Conservation (phyloP, 2,797 vertebrate genomes). For the Urosaurus nigricauda region DNA sequence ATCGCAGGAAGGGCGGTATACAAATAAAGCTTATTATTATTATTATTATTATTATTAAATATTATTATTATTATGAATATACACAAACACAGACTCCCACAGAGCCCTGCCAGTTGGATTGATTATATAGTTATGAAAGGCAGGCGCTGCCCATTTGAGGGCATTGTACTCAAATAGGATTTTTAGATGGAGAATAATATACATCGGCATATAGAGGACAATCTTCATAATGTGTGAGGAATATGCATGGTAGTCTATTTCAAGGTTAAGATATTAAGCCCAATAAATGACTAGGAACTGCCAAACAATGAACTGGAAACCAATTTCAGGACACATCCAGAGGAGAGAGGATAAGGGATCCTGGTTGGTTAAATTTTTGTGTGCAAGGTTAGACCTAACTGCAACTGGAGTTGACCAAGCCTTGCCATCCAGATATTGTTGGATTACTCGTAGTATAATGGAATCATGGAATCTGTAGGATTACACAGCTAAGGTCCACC, state of each 20-base stretch:
- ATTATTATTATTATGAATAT: no score
- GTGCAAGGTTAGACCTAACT: not conserved
- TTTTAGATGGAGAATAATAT: not conserved
- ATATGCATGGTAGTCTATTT: not conserved
- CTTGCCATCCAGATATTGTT: not conserved
- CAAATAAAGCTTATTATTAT: no score
- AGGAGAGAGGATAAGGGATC: not conserved
- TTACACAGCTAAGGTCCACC: no score
- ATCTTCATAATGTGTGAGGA: not conserved
- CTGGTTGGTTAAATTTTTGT: not conserved
- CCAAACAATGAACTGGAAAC: not conserved
- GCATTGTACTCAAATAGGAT: not conserved
- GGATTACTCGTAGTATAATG: not conserved
- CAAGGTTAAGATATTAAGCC: not conserved
- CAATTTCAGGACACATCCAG: not conserved
- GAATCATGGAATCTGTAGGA: no score
- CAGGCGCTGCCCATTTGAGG: not conserved
- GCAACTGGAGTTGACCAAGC: no score
- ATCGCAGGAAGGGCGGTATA: no score
- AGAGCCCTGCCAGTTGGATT: no score
- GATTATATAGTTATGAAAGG: no score
- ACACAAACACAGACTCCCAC: no score
- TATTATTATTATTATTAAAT: no score
- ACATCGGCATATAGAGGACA: not conserved
- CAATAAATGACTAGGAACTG: not conserved